phyloP scores from a whole-genome alignment of 2,113 vertebrate genomes.

The Columbina picui region DNA sequence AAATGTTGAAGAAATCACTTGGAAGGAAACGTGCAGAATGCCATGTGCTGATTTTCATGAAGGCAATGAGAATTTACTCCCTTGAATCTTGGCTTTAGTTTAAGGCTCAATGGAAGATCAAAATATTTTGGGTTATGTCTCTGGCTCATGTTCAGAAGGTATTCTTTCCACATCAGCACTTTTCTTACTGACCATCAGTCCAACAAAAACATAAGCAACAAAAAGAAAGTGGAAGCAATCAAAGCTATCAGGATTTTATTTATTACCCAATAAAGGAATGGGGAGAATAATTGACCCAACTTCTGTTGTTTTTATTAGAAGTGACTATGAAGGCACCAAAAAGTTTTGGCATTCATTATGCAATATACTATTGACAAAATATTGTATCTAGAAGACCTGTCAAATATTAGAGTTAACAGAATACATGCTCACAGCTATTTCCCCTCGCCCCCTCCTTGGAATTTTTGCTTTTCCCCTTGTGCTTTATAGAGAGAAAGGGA shows the following conservation, averaged over 20 bases:
- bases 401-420: neutral
- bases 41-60: neutral
- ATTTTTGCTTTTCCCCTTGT: neutral
- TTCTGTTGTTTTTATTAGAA: neutral
- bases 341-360: neutral
- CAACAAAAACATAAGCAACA: neutral
- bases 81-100: slow-evolving; percentile 8
- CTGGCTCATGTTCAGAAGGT: neutral
- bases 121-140: slow-evolving; percentile 1
- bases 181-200: neutral
- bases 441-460: accelerated
- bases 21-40: neutral
- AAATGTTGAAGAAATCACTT: neutral
- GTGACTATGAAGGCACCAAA: neutral
- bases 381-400: neutral
- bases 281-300: neutral
- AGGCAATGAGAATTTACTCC: neutral
- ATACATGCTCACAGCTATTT: neutral
- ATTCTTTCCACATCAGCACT: neutral
- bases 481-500: neutral
- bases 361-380: neutral
- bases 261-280: neutral
- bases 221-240: neutral
- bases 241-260: neutral
- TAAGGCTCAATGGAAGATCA: neutral